Evolutionary conservation across 2,113 vertebrate species (phyloP), one percentile per base, ranked within the genome.

Genomic region (Hystrix cristata): DNA sequence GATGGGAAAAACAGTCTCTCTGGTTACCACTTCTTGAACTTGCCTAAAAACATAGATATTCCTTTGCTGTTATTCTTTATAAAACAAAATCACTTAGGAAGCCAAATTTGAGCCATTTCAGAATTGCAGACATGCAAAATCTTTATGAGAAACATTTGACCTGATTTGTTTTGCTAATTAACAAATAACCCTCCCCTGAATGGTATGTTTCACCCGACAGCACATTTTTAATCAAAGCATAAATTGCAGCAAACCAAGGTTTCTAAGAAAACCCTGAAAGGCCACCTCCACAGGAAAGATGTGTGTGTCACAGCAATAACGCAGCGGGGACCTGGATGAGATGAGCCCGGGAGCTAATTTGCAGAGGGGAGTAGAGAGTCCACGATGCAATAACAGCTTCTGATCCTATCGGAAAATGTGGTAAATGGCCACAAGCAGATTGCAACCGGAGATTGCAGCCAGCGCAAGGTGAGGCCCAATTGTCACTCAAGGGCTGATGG

Each of bases 131-230:
- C 34, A 19, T 51, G 82, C 95, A 92, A 95, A 97, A 96, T 97
- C 92, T 96, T 96, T 82, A 96, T 86, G 97, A 95, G 94, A 34
- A 96, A 64, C 78, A 62, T 89, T 96, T 97, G 96, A 97, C 96
- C 95, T 96, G 94, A 92, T 96, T 97, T 96, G 95, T 97, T 94
- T 95, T 83, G 59, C 96, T 97, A 94, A 97, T 97, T 92, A 97
- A 72, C 91, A 91, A 82, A 97, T 72, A 94, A 71, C 94, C 93
- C 81, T 97, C 59, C 86, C 81, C 87, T 88, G 85, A 93, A 85
- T 76, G 85, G 88, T 81, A 8, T 78, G 95, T 96, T 91, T 94
- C 95, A 97, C 90, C 81, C 31, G 31, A 96, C 71, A 96, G 96
- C 96, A 96, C 97, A 95, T 92, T 96, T 96, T 96, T 96, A 96